Evolutionary conservation across 2,113 vertebrate species (phyloP), one percentile per base, ranked within the genome.

Genomic region (Pollachius pollachius): DNA sequence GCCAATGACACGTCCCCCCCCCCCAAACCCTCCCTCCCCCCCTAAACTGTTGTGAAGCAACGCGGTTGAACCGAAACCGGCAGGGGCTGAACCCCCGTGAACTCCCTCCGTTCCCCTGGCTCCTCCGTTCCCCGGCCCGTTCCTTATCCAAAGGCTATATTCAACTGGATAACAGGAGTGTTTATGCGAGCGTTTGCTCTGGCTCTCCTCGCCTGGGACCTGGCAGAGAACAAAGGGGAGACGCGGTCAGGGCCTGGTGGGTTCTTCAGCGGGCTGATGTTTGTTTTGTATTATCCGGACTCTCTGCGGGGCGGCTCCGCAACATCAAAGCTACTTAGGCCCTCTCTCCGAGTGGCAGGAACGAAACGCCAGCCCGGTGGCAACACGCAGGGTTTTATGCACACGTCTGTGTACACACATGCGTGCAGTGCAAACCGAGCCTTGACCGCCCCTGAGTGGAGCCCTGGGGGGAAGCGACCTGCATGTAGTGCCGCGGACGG

Each of bases 201-300:
- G 59, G 59, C 59, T 61, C 59, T 61, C n/a, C n/a, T 18, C 21
- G 59, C 17, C 59, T 9, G n/a, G 18, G 59, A 61, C 59, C 18
- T 61, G n/a, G 59, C 59, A 61, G 59, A 61, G n/a, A 61, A 61
- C 63, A 37, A 65, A 65, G 37, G 37, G 59, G 18, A 21, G 59
- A 11, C 18, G n/a, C 4, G n/a, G 18, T 19, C 21, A 9, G n/a
- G 59, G 6, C 3, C 3, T 19, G 5, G 6, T 18, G 18, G 59
- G n/a, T 61, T 19, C 11, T 23, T 11, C 59, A 21, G n/a, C 18
- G n/a, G 18, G 59, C 18, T 11, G 23, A 8, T 61, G 59, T 61
- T 61, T 61, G 59, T 19, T 13, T 61, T 23, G 59, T 61, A 19
- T 61, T 23, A 19, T 23, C 59, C 18, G 12, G 59, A 2, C 59